Evolutionary conservation across 2,113 vertebrate species (phyloP).

Genomic region (Solea solea): DNA sequence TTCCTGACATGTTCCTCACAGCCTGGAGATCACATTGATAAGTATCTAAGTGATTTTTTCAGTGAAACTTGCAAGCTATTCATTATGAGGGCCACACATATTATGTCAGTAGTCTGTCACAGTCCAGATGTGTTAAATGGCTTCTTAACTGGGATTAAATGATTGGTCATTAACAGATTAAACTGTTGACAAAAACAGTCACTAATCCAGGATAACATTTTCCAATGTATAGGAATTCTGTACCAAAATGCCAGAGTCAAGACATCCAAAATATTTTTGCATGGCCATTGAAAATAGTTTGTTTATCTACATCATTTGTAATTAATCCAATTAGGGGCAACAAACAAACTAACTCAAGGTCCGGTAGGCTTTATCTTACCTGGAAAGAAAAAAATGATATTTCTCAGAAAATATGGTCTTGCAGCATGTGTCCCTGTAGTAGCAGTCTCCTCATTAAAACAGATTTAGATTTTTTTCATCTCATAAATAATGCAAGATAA

Average conservation of each 20-base stretch:
- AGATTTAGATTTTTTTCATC: neutral
- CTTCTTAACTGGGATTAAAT: conserved; percentile 16
- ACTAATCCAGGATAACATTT: conserved; percentile 36
- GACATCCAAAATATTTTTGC: neutral
- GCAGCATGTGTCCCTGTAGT: neutral
- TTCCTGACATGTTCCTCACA: neutral
- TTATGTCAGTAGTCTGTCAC: neutral
- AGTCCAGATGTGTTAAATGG: neutral
- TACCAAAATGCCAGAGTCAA: neutral
- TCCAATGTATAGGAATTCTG: neutral
- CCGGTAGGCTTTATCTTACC: neutral
- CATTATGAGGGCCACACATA: too few relatives aligned
- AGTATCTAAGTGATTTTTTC: neutral
- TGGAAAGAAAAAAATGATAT: neutral
- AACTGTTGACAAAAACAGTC: conserved; percentile 22
- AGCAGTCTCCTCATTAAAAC: neutral
- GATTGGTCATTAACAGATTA: conserved; percentile 25
- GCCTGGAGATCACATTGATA: neutral
- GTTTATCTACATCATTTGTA: neutral
- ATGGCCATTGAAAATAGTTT: neutral
- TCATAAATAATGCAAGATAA: conserved; percentile 22
- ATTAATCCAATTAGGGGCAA: neutral
- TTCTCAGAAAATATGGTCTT: neutral
- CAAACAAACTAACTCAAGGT: too few relatives aligned
- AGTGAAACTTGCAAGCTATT: neutral